Evolutionary conservation across 2,797 vertebrate genomes (phyloP), one percentile per base, ranked within the genome.

Genomic region (Margarornis squamiger): DNA sequence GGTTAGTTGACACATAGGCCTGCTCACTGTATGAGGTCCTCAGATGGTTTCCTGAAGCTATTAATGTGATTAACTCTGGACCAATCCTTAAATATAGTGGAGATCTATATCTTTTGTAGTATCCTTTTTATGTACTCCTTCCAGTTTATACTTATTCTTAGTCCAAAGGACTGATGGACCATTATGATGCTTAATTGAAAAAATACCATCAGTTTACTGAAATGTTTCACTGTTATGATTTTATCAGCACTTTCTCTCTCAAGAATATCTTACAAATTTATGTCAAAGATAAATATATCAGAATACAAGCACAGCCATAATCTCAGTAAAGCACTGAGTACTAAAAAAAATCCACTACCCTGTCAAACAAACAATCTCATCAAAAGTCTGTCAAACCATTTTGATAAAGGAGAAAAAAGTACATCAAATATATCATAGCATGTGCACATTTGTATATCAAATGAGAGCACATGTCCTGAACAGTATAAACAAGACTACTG

Each of bases 371-470:
- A 65, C 11, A 45, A 75, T 90, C 89, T 91, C 88, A 95, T 92
- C 85, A 91, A 92, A 93, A 91, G 86, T 84, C 86, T 95, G 95
- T 93, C 94, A 94, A 91, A 86, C 11, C 4, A 2, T 68, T 91
- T 86, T 90, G 92, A 93, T 86, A 88, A 88, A 94, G 43, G 66
- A 86, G 58, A 52, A 91, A 63, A 65, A 88, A 86, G 54, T 67
- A 73, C 62, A 63, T 58, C 15, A 49, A 58, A 36, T 73, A 80
- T 81, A 94, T 77, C 70, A 73, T 93, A 79, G 24, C 9, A 4
- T 4, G 19, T 92, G 65, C 27, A 77, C 34, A 77, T 95, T 80
- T 91, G 52, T 92, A 75, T 75, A 72, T 68, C 54, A 72, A 86
- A 86, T 9, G 46, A 58, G 61, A 93, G 73, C 38, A 39, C 16